Evolutionary conservation across 2,113 vertebrate genomes (phyloP), one percentile per base, ranked within the genome.

Genomic region (Leptosomus discolor): DNA sequence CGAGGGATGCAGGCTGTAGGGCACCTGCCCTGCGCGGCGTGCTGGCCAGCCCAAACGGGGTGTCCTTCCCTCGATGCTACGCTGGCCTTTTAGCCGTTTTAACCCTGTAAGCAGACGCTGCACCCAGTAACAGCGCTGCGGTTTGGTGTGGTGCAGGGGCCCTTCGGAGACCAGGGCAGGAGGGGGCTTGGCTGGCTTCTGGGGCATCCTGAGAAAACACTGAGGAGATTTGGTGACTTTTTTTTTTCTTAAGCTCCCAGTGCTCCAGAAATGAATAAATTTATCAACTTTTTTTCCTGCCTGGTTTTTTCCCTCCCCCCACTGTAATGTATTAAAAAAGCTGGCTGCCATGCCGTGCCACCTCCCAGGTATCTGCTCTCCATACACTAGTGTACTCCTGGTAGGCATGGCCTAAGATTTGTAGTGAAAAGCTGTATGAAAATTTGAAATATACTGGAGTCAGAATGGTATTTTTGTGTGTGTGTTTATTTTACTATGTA

Each of bases 271-370:
- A 60, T 20, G 3, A 57, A 39, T 37, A 39, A 27, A 23, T 9
- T 17, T 17, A 8, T 24, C n/a, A 19, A 8, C 3, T 7, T 11
- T 56, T 73, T 48, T 32, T 41, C n/a, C 16, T 48, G 23, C 12
- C 24, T 36, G 10, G 21, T 15, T 15, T 7, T 12, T 2, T 5
- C 34, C 9, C 9, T 4, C 7, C 9, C 21, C 8, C 5, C 6
- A 2, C 27, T 9, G 3, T 46, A 24, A 34, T 4, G 5, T 22
- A 6, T 63, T 60, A 11, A 24, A 39, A 83, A 58, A 58, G 43
- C 50, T 63, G 50, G 15, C 8, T 65, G n/a, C 46, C 19, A 2
- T 23, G 29, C 19, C 2, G 5, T 54, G 13, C 29, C 12, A 12
- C 26, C 26, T 60, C 37, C 43, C 22, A 18, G 9, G 9, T n/a